Evolutionary conservation across 1,140 invertebrate species (phyloP).

Genomic region (Ooceraea biroi): DNA sequence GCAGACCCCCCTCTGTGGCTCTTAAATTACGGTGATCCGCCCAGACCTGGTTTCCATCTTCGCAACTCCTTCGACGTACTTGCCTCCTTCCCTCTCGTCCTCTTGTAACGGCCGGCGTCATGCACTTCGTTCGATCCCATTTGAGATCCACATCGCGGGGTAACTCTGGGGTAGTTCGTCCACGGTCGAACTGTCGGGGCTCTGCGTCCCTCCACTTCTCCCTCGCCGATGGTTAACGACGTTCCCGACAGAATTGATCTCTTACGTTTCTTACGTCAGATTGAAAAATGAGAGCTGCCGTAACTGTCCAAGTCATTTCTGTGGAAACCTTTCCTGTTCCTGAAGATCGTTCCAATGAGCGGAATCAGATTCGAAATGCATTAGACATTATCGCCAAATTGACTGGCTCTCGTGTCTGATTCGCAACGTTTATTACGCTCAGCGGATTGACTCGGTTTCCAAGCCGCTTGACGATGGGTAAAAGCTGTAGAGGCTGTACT

Average conservation of each 20-base stretch:
- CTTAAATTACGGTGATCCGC: slow-evolving; percentile 72
- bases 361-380: background rate
- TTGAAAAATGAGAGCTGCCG: too few species aligned
- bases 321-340: too few species aligned
- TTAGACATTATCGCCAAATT: background rate
- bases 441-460: background rate
- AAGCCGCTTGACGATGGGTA: background rate
- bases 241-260: background rate
- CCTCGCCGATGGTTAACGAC: background rate
- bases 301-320: too few species aligned
- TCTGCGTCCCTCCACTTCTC: background rate
- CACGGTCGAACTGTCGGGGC: slow-evolving; percentile 14
- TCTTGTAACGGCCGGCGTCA: slow-evolving; percentile 45
- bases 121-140: slow-evolving; percentile 32
- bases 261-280: background rate
- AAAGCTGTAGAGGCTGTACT: background rate
- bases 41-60: slow-evolving; percentile 22
- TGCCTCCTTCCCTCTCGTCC: background rate
- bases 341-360: background rate
- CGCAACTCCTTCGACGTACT: background rate
- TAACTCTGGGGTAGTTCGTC: background rate
- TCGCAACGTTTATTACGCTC: slow-evolving; percentile 10
- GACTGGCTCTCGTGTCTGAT: background rate
- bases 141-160: slow-evolving; percentile 24
- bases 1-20: slow-evolving; percentile 31